phyloP scores from a whole-genome alignment of 1,140 invertebrate genomes.

The Drosophila willistoni region DNA sequence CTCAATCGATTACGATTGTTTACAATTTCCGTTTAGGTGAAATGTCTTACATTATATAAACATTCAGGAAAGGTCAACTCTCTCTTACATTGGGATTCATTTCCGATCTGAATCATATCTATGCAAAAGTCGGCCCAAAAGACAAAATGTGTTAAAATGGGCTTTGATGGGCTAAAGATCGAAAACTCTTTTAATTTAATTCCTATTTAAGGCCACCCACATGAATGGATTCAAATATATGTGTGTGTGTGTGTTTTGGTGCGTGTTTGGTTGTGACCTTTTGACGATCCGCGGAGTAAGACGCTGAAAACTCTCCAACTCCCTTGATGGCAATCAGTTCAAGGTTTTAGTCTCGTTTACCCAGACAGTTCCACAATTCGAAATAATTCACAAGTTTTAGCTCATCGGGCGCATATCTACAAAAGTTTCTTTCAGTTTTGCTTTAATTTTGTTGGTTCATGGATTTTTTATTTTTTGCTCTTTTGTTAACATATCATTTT shows the following conservation, averaged over 20 bases:
- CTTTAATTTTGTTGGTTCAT: no score
- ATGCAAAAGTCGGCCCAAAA: no score
- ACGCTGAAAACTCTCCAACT: slow-evolving; percentile 8
- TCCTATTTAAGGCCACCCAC: slow-evolving; percentile 41
- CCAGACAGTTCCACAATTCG: slow-evolving; percentile 16
- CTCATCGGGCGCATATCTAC: slow-evolving; percentile 37
- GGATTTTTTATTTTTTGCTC: slow-evolving; percentile 34
- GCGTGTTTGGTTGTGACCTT: slow-evolving; percentile 28
- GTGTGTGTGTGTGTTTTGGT: not conserved
- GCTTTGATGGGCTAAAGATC: not conserved
- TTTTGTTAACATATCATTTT: slow-evolving; percentile 20
- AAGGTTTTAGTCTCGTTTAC: slow-evolving; percentile 35
- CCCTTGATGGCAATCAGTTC: slow-evolving; percentile 29
- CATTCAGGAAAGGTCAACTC: no score
- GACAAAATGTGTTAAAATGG: no score
- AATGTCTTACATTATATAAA: no score
- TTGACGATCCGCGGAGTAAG: slow-evolving; percentile 29
- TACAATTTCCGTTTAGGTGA: no score
- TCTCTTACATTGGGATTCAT: no score
- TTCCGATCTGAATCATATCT: no score
- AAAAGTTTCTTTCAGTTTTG: slow-evolving; percentile 16
- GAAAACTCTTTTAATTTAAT: not conserved
- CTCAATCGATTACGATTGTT: no score
- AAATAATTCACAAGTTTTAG: slow-evolving; percentile 59
- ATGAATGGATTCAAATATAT: slow-evolving; percentile 27